Conservation (phyloP, 2,888 invertebrate genomes). For the Andricus quercusramuli region DNA sequence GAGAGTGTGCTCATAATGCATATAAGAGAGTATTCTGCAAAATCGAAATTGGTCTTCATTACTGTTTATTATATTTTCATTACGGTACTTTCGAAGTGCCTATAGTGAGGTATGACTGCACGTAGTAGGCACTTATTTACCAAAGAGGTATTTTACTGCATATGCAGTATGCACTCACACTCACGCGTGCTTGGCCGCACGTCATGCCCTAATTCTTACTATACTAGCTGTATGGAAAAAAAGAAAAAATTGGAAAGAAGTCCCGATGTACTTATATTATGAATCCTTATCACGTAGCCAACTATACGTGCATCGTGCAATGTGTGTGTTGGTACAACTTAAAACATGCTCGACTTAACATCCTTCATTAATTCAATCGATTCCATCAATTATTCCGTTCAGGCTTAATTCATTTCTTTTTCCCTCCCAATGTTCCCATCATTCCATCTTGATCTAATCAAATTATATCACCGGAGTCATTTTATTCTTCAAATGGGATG, state of each 20-base stretch:
- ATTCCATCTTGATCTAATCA: neutral
- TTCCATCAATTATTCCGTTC: neutral
- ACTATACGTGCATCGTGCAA: neutral
- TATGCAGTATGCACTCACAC: constrained; percentile 50
- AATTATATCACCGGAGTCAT: neutral
- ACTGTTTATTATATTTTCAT: constrained; percentile 40
- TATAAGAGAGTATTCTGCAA: neutral
- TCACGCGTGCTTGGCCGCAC: constrained; percentile 60
- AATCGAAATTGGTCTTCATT: constrained; percentile 28
- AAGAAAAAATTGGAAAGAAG: neutral
- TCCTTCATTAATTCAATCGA: constrained; percentile 19
- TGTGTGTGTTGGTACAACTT: neutral
- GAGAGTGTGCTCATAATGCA: neutral
- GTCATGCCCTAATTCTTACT: constrained; percentile 65
- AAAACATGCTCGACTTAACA: constrained; percentile 34
- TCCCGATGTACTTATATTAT: constrained; percentile 20
- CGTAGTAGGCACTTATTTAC: constrained; percentile 30
- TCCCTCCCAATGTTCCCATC: neutral
- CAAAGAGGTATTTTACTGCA: constrained; percentile 46
- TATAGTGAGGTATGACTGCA: neutral
- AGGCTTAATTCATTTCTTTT: neutral
- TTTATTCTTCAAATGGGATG: neutral
- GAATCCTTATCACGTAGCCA: constrained; percentile 30
- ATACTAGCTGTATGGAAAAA: constrained; percentile 54
- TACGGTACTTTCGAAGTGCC: constrained; percentile 36